A percentile compares a stretch with the other conserved stretches of the same genome.
Evolutionary conservation across 2,888 invertebrate species (phyloP).

Genomic region (Hypomecis atomaria): DNA sequence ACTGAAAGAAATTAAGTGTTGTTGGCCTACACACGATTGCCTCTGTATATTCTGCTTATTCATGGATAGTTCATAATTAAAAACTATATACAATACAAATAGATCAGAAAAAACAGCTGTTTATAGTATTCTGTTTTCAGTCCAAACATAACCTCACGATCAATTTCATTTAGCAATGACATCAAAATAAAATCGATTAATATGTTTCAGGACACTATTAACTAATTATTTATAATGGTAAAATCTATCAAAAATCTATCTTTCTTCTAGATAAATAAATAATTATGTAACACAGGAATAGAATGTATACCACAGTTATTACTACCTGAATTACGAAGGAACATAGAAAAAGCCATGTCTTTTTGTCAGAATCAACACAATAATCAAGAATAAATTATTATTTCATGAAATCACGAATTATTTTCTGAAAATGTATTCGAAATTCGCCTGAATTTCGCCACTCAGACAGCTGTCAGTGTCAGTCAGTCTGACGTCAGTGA

Average conservation of each 20-base stretch:
- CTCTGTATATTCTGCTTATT: too few species aligned
- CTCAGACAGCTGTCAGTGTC: constrained; percentile 1
- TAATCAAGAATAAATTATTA: background rate
- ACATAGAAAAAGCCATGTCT: constrained; percentile 75
- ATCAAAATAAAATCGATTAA: too few species aligned
- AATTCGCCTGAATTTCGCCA: constrained; percentile 11
- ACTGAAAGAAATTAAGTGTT: too few species aligned
- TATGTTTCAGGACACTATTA: too few species aligned
- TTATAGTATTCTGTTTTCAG: too few species aligned
- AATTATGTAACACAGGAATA: constrained; percentile 65
- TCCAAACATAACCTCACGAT: too few species aligned
- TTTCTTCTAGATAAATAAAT: constrained; percentile 27
- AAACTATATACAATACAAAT: too few species aligned
- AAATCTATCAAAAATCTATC: background rate
- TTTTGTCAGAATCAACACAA: constrained; percentile 9
- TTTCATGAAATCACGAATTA: constrained; percentile 12
- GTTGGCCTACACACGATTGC: too few species aligned
- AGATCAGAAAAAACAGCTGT: too few species aligned
- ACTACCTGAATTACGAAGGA: constrained; percentile 73
- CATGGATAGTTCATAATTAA: too few species aligned
- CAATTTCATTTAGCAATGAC: too few species aligned
- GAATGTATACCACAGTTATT: constrained; percentile 18
- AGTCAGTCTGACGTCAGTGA: background rate
- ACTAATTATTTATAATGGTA: background rate
- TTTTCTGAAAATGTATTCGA: background rate